Evolutionary conservation across 2,113 vertebrate species (phyloP), one percentile per base, ranked within the genome.

Genomic region (Rostratula benghalensis): DNA sequence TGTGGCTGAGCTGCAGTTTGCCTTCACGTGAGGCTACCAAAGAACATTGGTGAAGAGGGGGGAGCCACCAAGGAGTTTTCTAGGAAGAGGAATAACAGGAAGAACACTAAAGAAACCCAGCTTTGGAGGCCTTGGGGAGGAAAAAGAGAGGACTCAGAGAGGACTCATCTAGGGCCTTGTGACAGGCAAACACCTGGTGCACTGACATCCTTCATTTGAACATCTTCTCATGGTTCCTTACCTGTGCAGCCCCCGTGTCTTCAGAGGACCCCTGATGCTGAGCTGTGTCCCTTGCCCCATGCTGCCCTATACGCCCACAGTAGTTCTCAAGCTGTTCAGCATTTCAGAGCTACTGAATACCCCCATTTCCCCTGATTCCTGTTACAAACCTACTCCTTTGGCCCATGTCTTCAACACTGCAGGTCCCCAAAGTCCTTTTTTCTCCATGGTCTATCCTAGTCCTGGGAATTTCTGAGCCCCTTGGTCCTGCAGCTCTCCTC

Each of bases 161-260:
- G n/a, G 39, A 39, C 39, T 7, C 22, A 13, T 25, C 6, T 28
- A 22, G 39, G 33, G 9, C 5, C 31, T 54, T 59, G 28, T 7
- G 8, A 75, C 0, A n/a, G 50, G n/a, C 37, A 56, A 43, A 43
- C 0, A 51, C 10, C 1, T 2, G 2, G 13, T 43, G 54, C 4
- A 20, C 16, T 41, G 46, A 11, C 33, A 2, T 5, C 10, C 39
- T 89, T 74, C 22, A 7, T 15, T 5, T n/a, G 46, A 51, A 21
- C 27, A 46, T 15, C 61, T 69, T 45, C 45, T 70, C 22, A 7
- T 54, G 46, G 11, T 11, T 70, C 21, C 30, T 15, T 2, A 7
- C 3, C 25, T 27, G 48, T 5, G 27, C 70, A 84, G 64, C 43
- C 27, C 28, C 43, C 15, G 0, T 8, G 22, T 39, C 67, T 41